Base-by-base conservation (phyloP, 2,113 vertebrate genomes). In the Polyodon spathula region DNA sequence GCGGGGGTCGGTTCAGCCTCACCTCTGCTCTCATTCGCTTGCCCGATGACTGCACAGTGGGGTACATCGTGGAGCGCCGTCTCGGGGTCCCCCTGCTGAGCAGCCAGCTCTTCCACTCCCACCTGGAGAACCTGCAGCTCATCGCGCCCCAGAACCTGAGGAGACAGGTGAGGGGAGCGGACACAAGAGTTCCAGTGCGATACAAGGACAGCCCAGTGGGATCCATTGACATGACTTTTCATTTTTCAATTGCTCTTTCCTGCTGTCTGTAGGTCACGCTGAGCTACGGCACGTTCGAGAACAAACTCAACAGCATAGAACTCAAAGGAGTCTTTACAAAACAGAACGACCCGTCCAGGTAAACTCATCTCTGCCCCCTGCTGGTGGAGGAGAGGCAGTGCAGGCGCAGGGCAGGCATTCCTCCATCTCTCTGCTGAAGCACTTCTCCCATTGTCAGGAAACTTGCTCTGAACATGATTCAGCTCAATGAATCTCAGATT, bases 21-120 rank as follows among this genome's bases (percentile, higher is more conserved):
- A 95, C 91, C 0, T 92, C 93, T 0, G 86, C 88, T 2, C 80
- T 70, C 41, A 97, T 97, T 73, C 88, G 88, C 39, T 84, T 97
- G 59, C 93, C 93, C 0, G 94, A 97, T 0, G 93, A 97, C 82
- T 95, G 92, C 65, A 95, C 92, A 0, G 79, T 97, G 70, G 93
- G 93, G n/a, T 98, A 95, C 70, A 97, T 97, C 9, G 65, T 94
- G 0, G 92, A 95, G 76, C 82, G 78, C 64, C 79, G 86, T 63
- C 81, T 96, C 0, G 88, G 90, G 0, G 67, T 85, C 56, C 84
- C 62, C 37, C 87, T 97, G 82, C 79, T 88, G 56, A 84, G 88
- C 72, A 91, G 78, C 5, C 42, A 70, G 0, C 78, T 95, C 37
- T 98, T 96, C 80, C 93, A 97, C 68, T 98, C 92, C 0, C 92